These are phyloP conservation scores for Eueides isabella DNA, from an alignment of 1,140 invertebrate species.

Conservation along the genomic window DNA sequence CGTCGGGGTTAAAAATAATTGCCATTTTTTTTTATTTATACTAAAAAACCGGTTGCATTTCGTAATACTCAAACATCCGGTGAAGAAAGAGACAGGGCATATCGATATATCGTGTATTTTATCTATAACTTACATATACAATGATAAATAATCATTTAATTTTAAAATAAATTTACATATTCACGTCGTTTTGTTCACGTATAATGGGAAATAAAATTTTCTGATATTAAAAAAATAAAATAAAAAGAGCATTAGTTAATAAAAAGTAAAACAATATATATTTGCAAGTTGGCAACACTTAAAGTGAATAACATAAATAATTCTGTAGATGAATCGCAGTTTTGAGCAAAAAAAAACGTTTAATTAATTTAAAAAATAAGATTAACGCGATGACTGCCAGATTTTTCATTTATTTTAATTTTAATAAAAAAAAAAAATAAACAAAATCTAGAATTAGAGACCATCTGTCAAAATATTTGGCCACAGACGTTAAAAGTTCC, in stretches of 20 bases:
- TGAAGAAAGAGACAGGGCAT: neutral
- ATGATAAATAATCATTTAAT: neutral
- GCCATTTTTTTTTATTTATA: too few species aligned
- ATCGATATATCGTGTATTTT: neutral
- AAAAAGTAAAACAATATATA: constrained; percentile 8
- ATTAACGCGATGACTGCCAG: neutral
- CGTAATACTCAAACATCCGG: too few species aligned
- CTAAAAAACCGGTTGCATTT: too few species aligned
- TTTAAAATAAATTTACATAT: constrained; percentile 8
- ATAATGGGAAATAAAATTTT: neutral
- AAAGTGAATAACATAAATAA: neutral
- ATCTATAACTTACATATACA: neutral
- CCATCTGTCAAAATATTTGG: neutral
- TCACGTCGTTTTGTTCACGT: neutral
- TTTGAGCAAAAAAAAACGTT: neutral
- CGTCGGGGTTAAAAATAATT: too few species aligned
- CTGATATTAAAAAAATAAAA: neutral
- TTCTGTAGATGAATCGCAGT: neutral
- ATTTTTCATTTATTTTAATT: neutral
- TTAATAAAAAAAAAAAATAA: neutral
- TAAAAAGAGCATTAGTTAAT: neutral
- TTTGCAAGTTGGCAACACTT: constrained; percentile 7
- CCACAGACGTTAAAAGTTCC: neutral
- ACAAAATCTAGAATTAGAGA: neutral
- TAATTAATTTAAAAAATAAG: neutral